These are phyloP conservation scores for Notothenia rossii DNA, from an alignment of 2,113 vertebrate genomes.

Conservation along the genomic window DNA sequence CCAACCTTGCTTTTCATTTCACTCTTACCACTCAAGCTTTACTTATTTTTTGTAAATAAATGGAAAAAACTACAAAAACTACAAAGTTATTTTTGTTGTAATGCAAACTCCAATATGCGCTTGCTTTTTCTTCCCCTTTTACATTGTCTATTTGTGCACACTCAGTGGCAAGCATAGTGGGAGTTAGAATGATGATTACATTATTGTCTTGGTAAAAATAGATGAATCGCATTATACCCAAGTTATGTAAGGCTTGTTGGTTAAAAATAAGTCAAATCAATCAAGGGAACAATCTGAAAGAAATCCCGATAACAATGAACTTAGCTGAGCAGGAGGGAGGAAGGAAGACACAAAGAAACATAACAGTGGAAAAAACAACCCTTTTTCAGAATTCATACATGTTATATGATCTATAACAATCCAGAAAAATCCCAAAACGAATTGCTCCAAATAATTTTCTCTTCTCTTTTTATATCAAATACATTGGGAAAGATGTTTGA, in stretches of 20 bases:
- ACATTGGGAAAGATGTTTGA: too few relatives aligned
- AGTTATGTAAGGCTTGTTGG: not conserved
- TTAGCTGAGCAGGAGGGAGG: constrained; percentile 7
- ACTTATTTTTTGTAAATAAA: not conserved
- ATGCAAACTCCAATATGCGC: not conserved
- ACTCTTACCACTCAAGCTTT: not conserved
- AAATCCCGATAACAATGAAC: constrained; percentile 16
- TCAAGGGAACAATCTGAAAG: not conserved
- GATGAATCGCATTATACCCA: not conserved
- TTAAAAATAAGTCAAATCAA: constrained; percentile 17
- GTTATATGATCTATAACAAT: too few relatives aligned
- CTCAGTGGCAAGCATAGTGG: not conserved
- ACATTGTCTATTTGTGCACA: not conserved
- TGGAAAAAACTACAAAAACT: not conserved
- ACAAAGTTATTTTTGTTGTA: not conserved
- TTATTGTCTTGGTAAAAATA: not conserved
- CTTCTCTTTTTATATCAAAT: too few relatives aligned
- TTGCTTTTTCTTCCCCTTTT: not conserved
- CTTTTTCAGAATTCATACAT: too few relatives aligned
- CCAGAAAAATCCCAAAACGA: too few relatives aligned
- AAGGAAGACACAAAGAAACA: not conserved
- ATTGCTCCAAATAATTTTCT: too few relatives aligned
- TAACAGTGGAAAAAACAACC: too few relatives aligned
- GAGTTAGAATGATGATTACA: not conserved
- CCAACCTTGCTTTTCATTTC: constrained; percentile 11